Conservation (phyloP, 2,888 invertebrate species). For the Parnassius glacialis region DNA sequence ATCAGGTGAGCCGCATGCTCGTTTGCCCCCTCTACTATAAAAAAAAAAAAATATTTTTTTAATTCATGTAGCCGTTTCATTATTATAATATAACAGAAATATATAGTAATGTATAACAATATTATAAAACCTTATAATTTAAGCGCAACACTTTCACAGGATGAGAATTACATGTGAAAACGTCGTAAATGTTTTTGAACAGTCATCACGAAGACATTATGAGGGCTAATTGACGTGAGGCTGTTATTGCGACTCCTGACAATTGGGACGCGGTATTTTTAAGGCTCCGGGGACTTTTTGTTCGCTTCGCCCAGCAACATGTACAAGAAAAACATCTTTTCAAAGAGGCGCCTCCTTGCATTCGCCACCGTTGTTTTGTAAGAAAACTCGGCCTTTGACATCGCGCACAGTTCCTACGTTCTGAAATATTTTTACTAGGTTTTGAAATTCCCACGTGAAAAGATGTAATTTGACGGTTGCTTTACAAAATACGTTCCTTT, state of each 20-base stretch:
- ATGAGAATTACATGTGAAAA: constrained; percentile 41
- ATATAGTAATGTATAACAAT: no score
- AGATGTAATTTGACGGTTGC: neutral
- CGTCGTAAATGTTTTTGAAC: constrained; percentile 45
- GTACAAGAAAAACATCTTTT: constrained; percentile 11
- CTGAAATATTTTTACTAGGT: constrained; percentile 7
- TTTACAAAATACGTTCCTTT: neutral
- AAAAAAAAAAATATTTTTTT: no score
- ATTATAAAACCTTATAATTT: constrained; percentile 5
- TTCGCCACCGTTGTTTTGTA: constrained; percentile 2
- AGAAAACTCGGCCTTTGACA: constrained; percentile 15
- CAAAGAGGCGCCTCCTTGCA: constrained; percentile 10
- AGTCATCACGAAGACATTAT: constrained; percentile 51
- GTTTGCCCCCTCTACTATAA: no score
- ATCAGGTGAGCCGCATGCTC: no score
- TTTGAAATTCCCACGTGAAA: constrained; percentile 3
- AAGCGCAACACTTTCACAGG: neutral
- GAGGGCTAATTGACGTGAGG: constrained; percentile 56
- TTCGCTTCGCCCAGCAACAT: neutral
- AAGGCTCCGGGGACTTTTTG: neutral
- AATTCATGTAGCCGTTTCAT: no score
- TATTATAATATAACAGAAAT: no score
- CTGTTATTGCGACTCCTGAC: constrained; percentile 50
- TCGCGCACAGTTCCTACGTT: constrained; percentile 1
- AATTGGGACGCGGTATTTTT: constrained; percentile 35